phyloP scores from a whole-genome alignment of 2,797 vertebrate species.

The Florisuga fusca region DNA sequence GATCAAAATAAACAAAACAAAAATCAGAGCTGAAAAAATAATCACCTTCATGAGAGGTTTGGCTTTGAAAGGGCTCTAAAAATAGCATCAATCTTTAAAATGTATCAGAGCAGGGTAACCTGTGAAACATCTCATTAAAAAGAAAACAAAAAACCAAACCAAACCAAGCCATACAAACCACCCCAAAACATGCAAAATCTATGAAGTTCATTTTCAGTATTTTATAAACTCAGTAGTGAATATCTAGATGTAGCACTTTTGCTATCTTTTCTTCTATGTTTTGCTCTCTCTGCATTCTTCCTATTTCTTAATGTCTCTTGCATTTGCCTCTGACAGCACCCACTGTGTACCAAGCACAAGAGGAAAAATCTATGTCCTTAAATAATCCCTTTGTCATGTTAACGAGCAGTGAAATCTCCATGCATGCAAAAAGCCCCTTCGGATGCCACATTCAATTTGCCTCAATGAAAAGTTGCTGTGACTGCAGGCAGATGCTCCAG shows the following conservation, averaged over 20 bases:
- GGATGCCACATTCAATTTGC: neutral
- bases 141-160: too few species aligned
- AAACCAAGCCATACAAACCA: neutral
- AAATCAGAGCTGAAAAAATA: neutral
- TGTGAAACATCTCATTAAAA: neutral
- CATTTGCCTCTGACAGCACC: neutral
- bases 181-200: neutral
- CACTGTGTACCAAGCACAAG: neutral
- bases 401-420: neutral
- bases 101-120: neutral
- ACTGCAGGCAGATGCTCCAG: slow-evolving; percentile 22
- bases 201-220: neutral
- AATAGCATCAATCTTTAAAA: neutral
- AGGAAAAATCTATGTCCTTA: neutral
- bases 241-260: neutral
- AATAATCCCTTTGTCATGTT: neutral
- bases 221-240: neutral
- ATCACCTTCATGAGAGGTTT: neutral
- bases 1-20: neutral
- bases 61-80: neutral
- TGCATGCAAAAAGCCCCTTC: neutral
- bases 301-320: neutral
- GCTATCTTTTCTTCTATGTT: neutral
- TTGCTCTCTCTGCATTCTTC: neutral
- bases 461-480: neutral